phyloP scores from a whole-genome alignment of 2,888 invertebrate genomes.

The Perdita meconis region DNA sequence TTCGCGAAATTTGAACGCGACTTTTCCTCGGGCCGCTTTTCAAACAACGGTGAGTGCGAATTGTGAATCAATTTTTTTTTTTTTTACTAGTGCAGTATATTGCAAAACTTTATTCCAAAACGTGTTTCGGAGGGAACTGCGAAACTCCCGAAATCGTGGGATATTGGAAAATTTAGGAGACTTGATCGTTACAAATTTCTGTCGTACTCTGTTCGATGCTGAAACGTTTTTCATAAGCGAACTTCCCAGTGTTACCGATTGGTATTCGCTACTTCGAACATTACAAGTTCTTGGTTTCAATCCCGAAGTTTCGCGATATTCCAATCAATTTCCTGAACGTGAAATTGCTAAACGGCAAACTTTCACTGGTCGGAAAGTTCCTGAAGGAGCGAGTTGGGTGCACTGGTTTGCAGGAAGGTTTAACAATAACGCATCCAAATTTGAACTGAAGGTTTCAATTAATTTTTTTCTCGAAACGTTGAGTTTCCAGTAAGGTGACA shows the following conservation, averaged over 20 bases:
- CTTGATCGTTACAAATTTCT: background rate
- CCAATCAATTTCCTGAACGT: conserved; percentile 53
- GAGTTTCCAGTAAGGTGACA: too few species aligned
- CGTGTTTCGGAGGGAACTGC: background rate
- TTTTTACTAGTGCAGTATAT: too few species aligned
- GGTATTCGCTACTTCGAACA: background rate
- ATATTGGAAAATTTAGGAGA: background rate
- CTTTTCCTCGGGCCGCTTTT: too few species aligned
- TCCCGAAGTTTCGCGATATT: conserved; percentile 39
- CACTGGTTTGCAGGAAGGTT: conserved; percentile 19
- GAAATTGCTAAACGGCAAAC: conserved; percentile 50
- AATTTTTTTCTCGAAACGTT: background rate
- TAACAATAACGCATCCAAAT: conserved; percentile 34
- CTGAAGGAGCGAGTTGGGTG: conserved; percentile 1
- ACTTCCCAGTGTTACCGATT: background rate
- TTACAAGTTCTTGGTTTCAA: conserved; percentile 37
- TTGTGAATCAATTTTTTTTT: too few species aligned
- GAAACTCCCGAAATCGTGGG: too few species aligned
- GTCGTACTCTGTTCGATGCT: background rate
- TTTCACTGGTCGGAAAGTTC: conserved; percentile 40
- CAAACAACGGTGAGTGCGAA: too few species aligned
- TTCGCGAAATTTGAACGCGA: conserved; percentile 5
- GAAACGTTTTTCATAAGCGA: conserved; percentile 19
- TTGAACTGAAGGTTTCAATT: conserved; percentile 24
- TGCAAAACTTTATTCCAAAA: too few species aligned